Evolutionary conservation across 2,888 invertebrate genomes (phyloP).

Genomic region (Parelbella ahira): DNA sequence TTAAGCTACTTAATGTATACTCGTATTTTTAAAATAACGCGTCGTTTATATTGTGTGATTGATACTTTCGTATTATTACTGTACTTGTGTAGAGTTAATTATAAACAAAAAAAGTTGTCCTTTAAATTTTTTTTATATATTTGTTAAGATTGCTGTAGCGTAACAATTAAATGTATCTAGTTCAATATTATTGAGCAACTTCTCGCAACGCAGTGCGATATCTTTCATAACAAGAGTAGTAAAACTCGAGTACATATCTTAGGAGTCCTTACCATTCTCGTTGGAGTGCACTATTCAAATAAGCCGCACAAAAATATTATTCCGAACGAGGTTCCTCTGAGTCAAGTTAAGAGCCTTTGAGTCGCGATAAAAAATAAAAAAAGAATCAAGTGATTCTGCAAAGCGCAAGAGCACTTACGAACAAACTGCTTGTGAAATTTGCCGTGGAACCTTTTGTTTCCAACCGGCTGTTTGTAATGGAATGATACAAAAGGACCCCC

Average conservation of each 20-base stretch:
- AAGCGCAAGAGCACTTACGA: constrained; percentile 27
- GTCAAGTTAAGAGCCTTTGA: constrained; percentile 13
- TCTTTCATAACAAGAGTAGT: too few species aligned
- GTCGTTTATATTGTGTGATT: too few species aligned
- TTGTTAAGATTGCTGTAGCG: too few species aligned
- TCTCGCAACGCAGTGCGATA: too few species aligned
- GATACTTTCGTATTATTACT: too few species aligned
- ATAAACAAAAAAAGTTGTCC: too few species aligned
- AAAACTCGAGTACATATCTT: background rate
- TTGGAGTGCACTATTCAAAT: constrained; percentile 14
- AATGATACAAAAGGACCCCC: constrained; percentile 22
- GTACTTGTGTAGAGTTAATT: too few species aligned
- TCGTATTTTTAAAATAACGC: too few species aligned
- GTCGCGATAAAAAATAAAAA: constrained; percentile 23
- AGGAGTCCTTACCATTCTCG: constrained; percentile 2
- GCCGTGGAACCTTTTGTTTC: constrained; percentile 36
- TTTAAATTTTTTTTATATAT: too few species aligned
- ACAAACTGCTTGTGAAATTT: constrained; percentile 40
- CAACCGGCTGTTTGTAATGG: constrained; percentile 27
- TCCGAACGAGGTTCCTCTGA: constrained; percentile 18
- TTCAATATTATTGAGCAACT: too few species aligned
- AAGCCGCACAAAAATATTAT: constrained; percentile 22
- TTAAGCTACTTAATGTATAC: too few species aligned
- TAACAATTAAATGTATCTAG: too few species aligned
- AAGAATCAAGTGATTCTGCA: constrained; percentile 20